These are phyloP conservation scores for Stenodema calcarata DNA, from an alignment of 2,888 invertebrate genomes.

Conservation along the genomic window DNA sequence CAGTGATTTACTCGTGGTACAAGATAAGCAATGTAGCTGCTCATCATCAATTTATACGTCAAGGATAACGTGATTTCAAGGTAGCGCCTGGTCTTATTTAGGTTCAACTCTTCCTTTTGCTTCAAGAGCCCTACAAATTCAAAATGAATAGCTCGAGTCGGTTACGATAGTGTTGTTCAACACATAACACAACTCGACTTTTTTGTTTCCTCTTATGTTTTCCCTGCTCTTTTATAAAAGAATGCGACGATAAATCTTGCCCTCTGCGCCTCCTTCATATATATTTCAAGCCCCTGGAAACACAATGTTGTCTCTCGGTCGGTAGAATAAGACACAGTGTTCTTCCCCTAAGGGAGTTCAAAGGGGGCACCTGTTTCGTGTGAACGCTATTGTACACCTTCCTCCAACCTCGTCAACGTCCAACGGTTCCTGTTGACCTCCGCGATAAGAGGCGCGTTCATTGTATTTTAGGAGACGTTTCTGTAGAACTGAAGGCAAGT, in stretches of 20 bases:
- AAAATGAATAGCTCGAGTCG: background rate
- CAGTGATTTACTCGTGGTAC: too few relatives aligned
- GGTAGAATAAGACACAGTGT: background rate
- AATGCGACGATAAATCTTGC: background rate
- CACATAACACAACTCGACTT: background rate
- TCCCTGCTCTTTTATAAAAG: background rate
- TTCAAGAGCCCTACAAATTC: too few relatives aligned
- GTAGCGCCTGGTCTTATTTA: too few relatives aligned
- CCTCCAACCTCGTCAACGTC: background rate
- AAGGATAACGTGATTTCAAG: too few relatives aligned
- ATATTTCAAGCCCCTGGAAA: background rate
- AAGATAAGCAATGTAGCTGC: too few relatives aligned
- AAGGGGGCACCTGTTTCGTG: background rate
- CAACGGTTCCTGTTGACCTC: background rate
- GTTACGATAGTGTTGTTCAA: background rate
- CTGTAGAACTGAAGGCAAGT: background rate
- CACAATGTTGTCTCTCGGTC: conserved; percentile 2
- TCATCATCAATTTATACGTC: too few relatives aligned
- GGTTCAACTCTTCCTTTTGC: too few relatives aligned
- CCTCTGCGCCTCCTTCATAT: background rate
- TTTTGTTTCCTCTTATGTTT: background rate
- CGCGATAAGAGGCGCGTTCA: background rate
- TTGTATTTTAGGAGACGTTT: background rate
- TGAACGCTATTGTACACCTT: background rate
- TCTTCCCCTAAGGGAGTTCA: background rate